Conservation (phyloP, 1,140 invertebrate genomes). For the Drosophila tropicalis region DNA sequence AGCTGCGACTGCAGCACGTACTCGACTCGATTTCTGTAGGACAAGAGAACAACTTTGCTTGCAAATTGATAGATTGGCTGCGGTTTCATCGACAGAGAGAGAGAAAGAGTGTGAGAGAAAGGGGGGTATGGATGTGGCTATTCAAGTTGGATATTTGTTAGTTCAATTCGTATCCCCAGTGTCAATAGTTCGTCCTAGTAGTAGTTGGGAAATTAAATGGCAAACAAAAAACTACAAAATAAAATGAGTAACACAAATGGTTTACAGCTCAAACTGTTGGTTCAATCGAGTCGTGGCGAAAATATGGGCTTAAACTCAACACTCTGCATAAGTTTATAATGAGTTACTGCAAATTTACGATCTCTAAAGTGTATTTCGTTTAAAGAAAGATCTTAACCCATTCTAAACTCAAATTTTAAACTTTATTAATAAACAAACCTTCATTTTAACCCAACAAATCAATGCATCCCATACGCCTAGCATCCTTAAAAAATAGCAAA, state of each 20-base stretch:
- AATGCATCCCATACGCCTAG: too few species aligned
- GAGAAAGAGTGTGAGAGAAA: too few species aligned
- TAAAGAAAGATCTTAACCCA: too few species aligned
- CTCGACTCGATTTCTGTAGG: neutral
- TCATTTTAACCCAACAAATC: too few species aligned
- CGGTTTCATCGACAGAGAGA: neutral
- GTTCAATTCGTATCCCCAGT: neutral
- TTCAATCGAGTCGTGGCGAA: too few species aligned
- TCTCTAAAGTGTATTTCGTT: too few species aligned
- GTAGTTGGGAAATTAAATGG: slow-evolving; percentile 1
- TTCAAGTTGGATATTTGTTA: slow-evolving; percentile 9
- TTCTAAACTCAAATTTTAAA: too few species aligned
- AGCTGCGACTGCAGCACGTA: slow-evolving; percentile 77
- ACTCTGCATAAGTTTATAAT: too few species aligned
- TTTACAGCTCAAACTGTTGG: neutral
- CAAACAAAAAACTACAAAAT: neutral
- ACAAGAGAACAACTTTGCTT: slow-evolving; percentile 34
- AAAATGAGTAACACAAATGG: neutral
- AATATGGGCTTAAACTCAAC: too few species aligned
- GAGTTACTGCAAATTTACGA: too few species aligned
- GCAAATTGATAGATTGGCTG: slow-evolving; percentile 38
- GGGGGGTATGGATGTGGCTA: neutral
- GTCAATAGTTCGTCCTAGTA: slow-evolving; percentile 8
- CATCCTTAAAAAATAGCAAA: too few species aligned
- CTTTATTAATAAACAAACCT: too few species aligned